These are phyloP conservation scores for Trachelus tabidus DNA, from an alignment of 2,888 invertebrate genomes.

Conservation along the genomic window DNA sequence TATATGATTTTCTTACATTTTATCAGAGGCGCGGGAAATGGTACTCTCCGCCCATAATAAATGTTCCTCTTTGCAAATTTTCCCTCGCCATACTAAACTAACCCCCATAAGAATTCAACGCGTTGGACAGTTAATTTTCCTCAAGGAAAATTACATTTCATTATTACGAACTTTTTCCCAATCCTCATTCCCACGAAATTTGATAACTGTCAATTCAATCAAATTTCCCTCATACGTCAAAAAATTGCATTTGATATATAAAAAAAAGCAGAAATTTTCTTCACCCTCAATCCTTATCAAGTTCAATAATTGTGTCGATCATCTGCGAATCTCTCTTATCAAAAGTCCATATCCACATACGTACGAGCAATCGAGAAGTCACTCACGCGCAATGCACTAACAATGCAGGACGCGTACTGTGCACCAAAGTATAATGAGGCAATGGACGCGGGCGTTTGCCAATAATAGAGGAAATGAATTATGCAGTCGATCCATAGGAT, in stretches of 20 bases:
- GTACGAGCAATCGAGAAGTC: not conserved
- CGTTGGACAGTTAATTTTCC: not conserved
- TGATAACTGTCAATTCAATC: not conserved
- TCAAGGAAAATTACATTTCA: not conserved
- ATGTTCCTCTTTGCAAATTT: not conserved
- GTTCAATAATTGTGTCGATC: not conserved
- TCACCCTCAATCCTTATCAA: not conserved
- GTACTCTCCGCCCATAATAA: not conserved
- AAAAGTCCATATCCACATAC: not conserved
- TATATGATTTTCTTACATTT: not conserved
- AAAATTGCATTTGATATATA: not conserved
- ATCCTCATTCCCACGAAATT: not conserved
- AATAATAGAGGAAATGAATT: slow-evolving; percentile 44
- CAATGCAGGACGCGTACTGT: slow-evolving; percentile 28
- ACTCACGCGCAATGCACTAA: not conserved
- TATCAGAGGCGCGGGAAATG: not conserved
- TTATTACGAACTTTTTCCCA: not conserved
- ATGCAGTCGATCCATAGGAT: slow-evolving; percentile 45
- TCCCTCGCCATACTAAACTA: not conserved
- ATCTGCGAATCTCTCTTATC: not conserved
- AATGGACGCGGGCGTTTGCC: slow-evolving; percentile 36
- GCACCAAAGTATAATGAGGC: slow-evolving; percentile 37
- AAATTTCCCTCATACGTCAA: not conserved
- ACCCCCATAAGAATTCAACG: not conserved
- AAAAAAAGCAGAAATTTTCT: not conserved